Evolutionary conservation across 2,797 vertebrate genomes (phyloP).

Genomic region (Oryzias sinensis): DNA sequence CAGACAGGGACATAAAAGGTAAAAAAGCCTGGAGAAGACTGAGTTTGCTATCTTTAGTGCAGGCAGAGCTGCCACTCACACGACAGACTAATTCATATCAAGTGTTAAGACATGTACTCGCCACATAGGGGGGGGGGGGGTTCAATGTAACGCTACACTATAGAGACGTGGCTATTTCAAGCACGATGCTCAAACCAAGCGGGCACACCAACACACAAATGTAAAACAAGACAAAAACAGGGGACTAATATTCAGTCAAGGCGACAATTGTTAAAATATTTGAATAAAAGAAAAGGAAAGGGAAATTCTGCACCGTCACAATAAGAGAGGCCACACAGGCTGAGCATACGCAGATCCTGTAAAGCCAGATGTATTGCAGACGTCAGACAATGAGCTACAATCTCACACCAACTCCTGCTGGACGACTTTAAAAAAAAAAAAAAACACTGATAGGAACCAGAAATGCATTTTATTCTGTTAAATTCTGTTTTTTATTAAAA

Average conservation of each 20-base stretch:
- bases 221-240: slow-evolving; percentile 16
- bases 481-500: too few relatives aligned
- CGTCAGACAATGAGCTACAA: background rate
- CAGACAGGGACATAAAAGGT: slow-evolving; percentile 74
- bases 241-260: background rate
- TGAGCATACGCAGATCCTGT: background rate
- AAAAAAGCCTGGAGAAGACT: slow-evolving; percentile 60
- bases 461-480: too few relatives aligned
- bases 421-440: too few relatives aligned
- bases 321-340: background rate
- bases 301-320: background rate
- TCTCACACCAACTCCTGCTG: background rate
- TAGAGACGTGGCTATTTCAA: slow-evolving; percentile 66
- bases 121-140: slow-evolving; percentile 49
- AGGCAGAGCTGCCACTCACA: slow-evolving; percentile 63
- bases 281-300: background rate
- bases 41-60: slow-evolving; percentile 78
- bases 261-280: too few relatives aligned
- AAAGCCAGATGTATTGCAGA: background rate
- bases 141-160: slow-evolving; percentile 70
- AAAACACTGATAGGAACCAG: too few relatives aligned
- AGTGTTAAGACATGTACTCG: slow-evolving; percentile 64
- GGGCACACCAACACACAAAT: slow-evolving; percentile 39
- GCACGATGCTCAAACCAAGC: slow-evolving; percentile 59
- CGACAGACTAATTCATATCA: slow-evolving; percentile 70